Conservation (phyloP, 2,113 vertebrate species). For the Daphoenositta chrysoptera region DNA sequence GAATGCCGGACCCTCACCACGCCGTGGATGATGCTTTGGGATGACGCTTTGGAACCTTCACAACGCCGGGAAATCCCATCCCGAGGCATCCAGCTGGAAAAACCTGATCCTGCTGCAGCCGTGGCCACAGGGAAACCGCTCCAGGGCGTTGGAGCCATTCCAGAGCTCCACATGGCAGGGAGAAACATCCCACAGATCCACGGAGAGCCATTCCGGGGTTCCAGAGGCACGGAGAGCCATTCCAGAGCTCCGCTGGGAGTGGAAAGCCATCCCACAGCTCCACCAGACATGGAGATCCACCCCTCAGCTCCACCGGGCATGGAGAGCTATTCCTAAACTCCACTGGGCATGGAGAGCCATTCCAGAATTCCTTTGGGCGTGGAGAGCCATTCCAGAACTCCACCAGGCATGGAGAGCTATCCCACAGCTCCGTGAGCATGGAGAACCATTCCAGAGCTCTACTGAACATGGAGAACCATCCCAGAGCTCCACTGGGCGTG, state of each 20-base stretch:
- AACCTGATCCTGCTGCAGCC: not conserved
- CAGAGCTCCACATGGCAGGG: not conserved
- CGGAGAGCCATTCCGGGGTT: not conserved
- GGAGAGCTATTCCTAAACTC: not conserved
- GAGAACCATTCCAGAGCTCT: not conserved
- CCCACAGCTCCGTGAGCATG: not conserved
- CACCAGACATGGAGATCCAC: accelerated
- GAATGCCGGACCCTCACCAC: accelerated
- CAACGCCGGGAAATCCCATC: accelerated
- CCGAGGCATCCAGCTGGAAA: not conserved
- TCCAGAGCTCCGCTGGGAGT: not conserved
- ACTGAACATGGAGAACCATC: accelerated
- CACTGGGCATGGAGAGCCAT: accelerated
- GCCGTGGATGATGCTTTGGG: accelerated
- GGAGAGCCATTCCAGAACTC: not conserved
- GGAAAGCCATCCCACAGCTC: not conserved
- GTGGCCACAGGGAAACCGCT: accelerated
- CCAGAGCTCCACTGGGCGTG: accelerated
- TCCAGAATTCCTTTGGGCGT: accelerated
- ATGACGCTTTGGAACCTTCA: not conserved
- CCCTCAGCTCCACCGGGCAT: accelerated
- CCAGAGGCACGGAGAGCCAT: not conserved
- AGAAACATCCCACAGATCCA: not conserved
- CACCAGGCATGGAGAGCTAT: not conserved
- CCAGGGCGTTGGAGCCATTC: not conserved